Evolutionary conservation across 1,140 invertebrate genomes (phyloP), one percentile per base, ranked within the genome.

Genomic region (Danaus melanippus): DNA sequence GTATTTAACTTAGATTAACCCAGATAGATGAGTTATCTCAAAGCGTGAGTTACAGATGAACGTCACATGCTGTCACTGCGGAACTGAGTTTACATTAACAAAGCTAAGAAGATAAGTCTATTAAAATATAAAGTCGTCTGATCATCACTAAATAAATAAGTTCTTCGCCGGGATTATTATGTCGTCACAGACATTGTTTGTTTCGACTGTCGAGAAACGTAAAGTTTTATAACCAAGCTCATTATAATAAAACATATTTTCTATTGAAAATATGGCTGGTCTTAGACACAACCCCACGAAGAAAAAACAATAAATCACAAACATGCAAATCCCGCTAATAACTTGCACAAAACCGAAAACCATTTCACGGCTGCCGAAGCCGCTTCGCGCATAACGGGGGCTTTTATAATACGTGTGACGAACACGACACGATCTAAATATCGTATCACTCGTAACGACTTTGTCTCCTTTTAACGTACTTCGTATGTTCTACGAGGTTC

Each of bases 331-430:
- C 82, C 77, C 58, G 72, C 80, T 85, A 85, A 85, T 85, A 85
- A 85, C 77, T 77, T 85, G 82, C 79, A 85, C 79, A 85, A 85
- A 85, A 85, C 82, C 82, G 79, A 85, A 85, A 83, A 71, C 82
- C 75, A 83, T 83, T 85, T 85, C 80, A 82, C 79, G 77, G 76
- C 58, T 72, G 66, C 73, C 80, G 73, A 78, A 79, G 74, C 68
- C 62, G 68, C 56, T 60, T 61, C 58, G 47, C 64, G 49, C 51
- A 58, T 62, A 73, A 71, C 10, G 53, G 52, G 46, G 45, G 46
- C 32, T 42, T 67, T 64, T 62, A 60, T 9, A 41, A 7, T 15
- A 43, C 4, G 6, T 56, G 66, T 49, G n/a, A 59, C 43, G 61
- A 10, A 7, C 5, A 58, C 66, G 64, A 69, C 45, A 64, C 60